A percentile compares a stretch with the other conserved stretches of the same genome.
phyloP scores from a whole-genome alignment of 2,797 vertebrate genomes.

The Darevskia nairensis region DNA sequence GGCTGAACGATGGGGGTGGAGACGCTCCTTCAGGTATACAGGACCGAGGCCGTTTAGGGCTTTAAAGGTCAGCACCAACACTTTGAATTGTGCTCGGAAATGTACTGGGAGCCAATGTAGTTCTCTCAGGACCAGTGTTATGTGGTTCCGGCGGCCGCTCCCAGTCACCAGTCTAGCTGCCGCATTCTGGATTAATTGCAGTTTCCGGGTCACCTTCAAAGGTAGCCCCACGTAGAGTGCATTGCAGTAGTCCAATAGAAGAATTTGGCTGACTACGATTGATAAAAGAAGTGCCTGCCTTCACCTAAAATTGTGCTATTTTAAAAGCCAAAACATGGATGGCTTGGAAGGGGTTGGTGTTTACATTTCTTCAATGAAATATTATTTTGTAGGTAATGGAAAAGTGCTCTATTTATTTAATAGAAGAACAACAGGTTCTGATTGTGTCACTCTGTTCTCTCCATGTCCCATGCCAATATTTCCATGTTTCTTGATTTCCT shows the following conservation, averaged over 20 bases:
- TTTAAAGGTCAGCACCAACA: no score
- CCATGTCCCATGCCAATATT: background rate
- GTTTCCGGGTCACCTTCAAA: no score
- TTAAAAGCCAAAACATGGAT: background rate
- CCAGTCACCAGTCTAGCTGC: no score
- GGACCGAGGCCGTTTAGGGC: no score
- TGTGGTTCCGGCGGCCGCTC: no score
- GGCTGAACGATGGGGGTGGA: no score
- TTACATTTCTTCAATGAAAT: constrained; percentile 7
- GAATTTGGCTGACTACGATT: background rate
- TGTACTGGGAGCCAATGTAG: no score
- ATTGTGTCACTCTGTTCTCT: background rate
- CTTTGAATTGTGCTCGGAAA: no score
- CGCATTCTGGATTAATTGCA: no score
- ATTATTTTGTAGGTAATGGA: background rate
- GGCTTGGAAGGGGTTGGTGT: background rate
- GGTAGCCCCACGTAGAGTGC: no score
- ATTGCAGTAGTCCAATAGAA: background rate
- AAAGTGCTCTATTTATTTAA: rapidly evolving
- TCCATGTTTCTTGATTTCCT: background rate
- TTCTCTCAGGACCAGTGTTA: no score
- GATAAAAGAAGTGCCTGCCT: background rate
- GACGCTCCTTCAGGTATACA: no score
- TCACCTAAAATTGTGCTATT: background rate
- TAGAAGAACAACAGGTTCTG: background rate